Evolutionary conservation across 1,140 invertebrate species (phyloP).

Genomic region (Watersipora subatra): DNA sequence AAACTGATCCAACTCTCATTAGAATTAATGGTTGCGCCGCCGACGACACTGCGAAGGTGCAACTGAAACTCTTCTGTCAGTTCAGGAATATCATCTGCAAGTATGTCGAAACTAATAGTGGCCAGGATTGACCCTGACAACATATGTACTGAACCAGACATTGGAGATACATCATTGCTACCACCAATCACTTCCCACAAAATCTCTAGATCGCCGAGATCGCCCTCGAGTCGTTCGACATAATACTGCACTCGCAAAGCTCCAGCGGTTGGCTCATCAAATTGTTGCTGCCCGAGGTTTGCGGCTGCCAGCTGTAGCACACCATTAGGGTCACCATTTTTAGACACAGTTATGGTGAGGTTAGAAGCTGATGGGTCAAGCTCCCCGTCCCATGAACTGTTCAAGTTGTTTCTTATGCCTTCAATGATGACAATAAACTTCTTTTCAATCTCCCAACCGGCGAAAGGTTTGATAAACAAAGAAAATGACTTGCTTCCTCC

Average conservation of each 20-base stretch:
- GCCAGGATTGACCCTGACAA: slow-evolving; percentile 16
- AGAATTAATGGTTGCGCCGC: slow-evolving; percentile 28
- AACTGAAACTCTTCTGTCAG: slow-evolving; percentile 25
- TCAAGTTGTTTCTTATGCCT: slow-evolving; percentile 16
- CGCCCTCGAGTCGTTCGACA: neutral
- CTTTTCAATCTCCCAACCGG: slow-evolving; percentile 30
- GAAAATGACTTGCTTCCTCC: slow-evolving; percentile 20
- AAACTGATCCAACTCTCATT: slow-evolving; percentile 19
- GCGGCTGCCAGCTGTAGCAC: slow-evolving; percentile 22
- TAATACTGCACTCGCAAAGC: neutral
- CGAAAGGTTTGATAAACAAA: slow-evolving; percentile 25
- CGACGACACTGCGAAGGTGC: slow-evolving; percentile 18
- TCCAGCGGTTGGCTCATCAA: neutral
- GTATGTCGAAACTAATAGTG: slow-evolving; percentile 19
- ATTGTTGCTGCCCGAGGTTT: slow-evolving; percentile 9
- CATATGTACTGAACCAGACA: slow-evolving; percentile 20
- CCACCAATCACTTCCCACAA: slow-evolving; percentile 5
- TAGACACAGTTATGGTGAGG: slow-evolving; percentile 23
- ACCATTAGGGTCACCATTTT: slow-evolving; percentile 33
- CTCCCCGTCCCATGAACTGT: slow-evolving; percentile 22
- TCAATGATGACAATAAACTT: slow-evolving; percentile 25
- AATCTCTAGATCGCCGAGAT: neutral
- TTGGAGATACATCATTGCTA: slow-evolving; percentile 19
- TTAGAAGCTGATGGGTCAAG: slow-evolving; percentile 18
- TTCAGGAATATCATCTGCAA: slow-evolving; percentile 29